Base-by-base conservation (phyloP, 1,140 invertebrate species). In the Parapsyche elsis region DNA sequence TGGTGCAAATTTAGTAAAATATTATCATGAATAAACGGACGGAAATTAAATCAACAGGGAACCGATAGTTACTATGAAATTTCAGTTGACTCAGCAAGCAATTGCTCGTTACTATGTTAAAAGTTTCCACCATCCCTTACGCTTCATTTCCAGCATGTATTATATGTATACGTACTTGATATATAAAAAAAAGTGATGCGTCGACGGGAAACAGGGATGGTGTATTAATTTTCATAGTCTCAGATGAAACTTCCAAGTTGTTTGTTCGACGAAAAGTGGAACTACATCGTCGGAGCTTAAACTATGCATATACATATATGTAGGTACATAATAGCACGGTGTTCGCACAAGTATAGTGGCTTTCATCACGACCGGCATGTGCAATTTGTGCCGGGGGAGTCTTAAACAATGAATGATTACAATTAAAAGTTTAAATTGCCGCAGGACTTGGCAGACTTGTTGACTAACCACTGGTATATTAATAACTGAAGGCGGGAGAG, bases 351-450 rank as follows among this genome's bases (percentile, higher is more conserved):
- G 7, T 16, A 9, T 61, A 61, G n/a, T 16, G 57, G 57, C 21
- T 61, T 21, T 61, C 57, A 61, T 61, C 57, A 21, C 57, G 57
- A 9, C 0, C 49, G 49, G 2, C 49, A 10, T 53, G 64, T 23
- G 14, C 64, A 67, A 67, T 67, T 67, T 73, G 71, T 46, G 16
- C 44, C n/a, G 1, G 14, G 16, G 16, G 45, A 73, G 71, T 12
- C 44, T 49, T 73, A 73, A 73, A 75, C 49, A 57, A 75, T 75
- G 73, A 75, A 75, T 75, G 49, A 57, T 75, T 75, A 75, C 73
- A 75, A 75, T 75, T 75, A 75, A 75, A 75, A 75, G 45, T 75
- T 75, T 75, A 57, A 75, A 75, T 75, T 75, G 45, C 46, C 16
- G 21, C 46, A 57, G 73, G 45, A 75, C 73, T 75, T 75, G 73